These are phyloP conservation scores for Hormaphis cornu DNA, from an alignment of 1,140 invertebrate species.

Conservation along the genomic window DNA sequence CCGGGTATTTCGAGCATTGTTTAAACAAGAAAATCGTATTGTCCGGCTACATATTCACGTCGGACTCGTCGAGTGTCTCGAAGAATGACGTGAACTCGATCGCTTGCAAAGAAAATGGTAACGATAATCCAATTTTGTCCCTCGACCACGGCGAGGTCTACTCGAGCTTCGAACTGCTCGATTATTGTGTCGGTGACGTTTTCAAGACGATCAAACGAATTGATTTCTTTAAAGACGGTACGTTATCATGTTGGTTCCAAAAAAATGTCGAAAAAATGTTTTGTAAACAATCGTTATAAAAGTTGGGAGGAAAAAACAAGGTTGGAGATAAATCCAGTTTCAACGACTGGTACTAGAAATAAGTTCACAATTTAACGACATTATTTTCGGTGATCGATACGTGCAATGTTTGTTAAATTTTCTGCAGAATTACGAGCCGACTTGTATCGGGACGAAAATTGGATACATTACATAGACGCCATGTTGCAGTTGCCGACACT, in stretches of 20 bases:
- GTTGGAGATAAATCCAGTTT: too few species aligned
- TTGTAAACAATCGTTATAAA: too few species aligned
- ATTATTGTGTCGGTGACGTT: neutral
- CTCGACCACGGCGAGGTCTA: neutral
- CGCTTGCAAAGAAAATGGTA: neutral
- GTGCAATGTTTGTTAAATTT: too few species aligned
- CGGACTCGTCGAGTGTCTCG: neutral
- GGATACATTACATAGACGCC: conserved; percentile 1
- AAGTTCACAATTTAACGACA: too few species aligned
- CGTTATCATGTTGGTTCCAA: too few species aligned
- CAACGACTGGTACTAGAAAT: too few species aligned
- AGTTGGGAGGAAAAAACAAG: too few species aligned
- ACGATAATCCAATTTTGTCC: neutral
- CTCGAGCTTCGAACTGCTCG: neutral
- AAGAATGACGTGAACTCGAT: neutral
- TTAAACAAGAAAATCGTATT: neutral
- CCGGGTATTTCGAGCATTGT: neutral
- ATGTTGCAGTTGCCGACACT: neutral
- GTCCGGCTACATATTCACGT: neutral
- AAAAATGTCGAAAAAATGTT: too few species aligned
- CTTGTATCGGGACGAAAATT: neutral
- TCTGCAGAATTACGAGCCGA: neutral
- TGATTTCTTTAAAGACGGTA: neutral
- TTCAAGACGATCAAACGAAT: neutral
- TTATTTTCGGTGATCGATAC: too few species aligned